These are phyloP conservation scores for Palythoa grandiflora DNA, from an alignment of 92 coral and sea anemone species.

Conservation along the genomic window DNA sequence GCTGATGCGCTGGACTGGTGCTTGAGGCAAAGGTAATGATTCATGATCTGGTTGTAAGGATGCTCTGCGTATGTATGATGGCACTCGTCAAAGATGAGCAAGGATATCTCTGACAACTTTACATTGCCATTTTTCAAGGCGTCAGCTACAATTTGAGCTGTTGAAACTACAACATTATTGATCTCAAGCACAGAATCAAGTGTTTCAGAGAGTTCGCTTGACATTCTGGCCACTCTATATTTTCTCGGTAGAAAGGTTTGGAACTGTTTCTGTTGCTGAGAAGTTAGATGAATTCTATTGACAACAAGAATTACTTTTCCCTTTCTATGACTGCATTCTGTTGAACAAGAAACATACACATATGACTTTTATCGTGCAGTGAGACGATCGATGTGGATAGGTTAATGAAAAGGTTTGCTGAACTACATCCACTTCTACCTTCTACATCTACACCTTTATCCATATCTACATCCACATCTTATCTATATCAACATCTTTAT, in stretches of 20 bases:
- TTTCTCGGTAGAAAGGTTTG: constrained; percentile 67
- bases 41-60: constrained; percentile 66
- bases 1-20: constrained; percentile 64
- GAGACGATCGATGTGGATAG: too few species aligned
- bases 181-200: constrained; percentile 61
- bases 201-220: constrained; percentile 72
- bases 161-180: neutral
- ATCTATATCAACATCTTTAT: too few species aligned
- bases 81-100: constrained; percentile 7
- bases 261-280: constrained; percentile 86
- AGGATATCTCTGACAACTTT: too few species aligned
- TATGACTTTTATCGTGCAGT: neutral
- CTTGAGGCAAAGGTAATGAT: constrained; percentile 61
- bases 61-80: constrained; percentile 92
- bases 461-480: too few species aligned
- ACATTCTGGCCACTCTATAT: constrained; percentile 34
- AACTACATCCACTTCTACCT: too few species aligned
- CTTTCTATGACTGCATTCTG: constrained; percentile 11
- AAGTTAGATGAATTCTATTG: constrained; percentile 87
- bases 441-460: too few species aligned
- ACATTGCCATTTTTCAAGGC: too few species aligned
- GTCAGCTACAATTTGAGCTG: too few species aligned
- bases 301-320: constrained; percentile 88
- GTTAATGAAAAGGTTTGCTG: too few species aligned
- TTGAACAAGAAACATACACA: neutral